Conservation (phyloP, 2,797 vertebrate genomes). For the Sebastes nivosus region DNA sequence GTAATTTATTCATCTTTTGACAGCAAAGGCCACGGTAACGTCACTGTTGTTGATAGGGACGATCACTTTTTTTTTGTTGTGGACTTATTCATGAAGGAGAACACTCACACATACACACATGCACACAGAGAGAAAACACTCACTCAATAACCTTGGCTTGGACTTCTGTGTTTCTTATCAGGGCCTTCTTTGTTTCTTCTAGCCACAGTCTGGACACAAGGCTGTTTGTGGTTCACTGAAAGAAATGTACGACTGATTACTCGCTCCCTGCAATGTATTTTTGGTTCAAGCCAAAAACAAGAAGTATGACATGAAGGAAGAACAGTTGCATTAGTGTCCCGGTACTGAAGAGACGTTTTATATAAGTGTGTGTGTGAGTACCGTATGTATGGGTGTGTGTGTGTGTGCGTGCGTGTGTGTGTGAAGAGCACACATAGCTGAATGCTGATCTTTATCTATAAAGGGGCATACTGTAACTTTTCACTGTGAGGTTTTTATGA, state of each 20-base stretch:
- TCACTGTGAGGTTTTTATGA: slow-evolving; percentile 86
- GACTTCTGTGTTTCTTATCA: slow-evolving; percentile 69
- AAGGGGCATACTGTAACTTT: slow-evolving; percentile 79
- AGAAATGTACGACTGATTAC: slow-evolving; percentile 51
- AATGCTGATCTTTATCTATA: slow-evolving; percentile 74
- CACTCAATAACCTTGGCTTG: slow-evolving; percentile 49
- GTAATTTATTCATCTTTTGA: slow-evolving; percentile 65
- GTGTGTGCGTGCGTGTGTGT: slow-evolving; percentile 25
- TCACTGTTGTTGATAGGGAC: slow-evolving; percentile 56
- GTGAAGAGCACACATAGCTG: slow-evolving; percentile 56
- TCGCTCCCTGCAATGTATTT: slow-evolving; percentile 58
- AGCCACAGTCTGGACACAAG: slow-evolving; percentile 31
- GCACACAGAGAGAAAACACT: slow-evolving; percentile 24
- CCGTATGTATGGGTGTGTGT: slow-evolving; percentile 20
- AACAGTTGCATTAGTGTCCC: slow-evolving; percentile 54
- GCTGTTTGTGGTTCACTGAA: slow-evolving; percentile 55
- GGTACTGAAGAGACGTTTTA: slow-evolving; percentile 66
- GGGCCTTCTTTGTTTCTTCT: slow-evolving; percentile 61
- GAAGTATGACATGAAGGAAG: slow-evolving; percentile 59
- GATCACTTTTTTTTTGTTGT: slow-evolving; percentile 41
- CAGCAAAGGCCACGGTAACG: slow-evolving; percentile 67
- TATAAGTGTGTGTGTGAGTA: slow-evolving; percentile 50
- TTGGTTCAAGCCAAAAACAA: slow-evolving; percentile 61
- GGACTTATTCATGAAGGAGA: slow-evolving; percentile 57
- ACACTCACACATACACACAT: slow-evolving; percentile 7